phyloP scores from a whole-genome alignment of 2,888 invertebrate genomes.

The Tillus elongatus region DNA sequence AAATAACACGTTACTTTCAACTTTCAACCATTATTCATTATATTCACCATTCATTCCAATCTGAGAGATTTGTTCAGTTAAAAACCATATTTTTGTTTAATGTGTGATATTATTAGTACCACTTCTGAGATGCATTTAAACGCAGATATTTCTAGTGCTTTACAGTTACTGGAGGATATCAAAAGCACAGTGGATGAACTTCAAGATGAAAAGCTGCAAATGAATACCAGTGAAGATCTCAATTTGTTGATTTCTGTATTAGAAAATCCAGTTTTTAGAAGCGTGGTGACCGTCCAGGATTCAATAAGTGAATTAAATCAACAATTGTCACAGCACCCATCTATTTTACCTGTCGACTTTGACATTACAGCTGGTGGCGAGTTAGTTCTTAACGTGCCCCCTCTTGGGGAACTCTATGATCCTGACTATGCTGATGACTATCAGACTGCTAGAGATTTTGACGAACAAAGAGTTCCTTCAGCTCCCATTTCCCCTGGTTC shows the following conservation, averaged over 20 bases:
- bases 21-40: no score
- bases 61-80: no score
- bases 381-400: constrained; percentile 55
- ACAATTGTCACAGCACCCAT: constrained; percentile 83
- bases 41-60: no score
- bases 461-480: constrained; percentile 71
- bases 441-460: constrained; percentile 48
- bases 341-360: constrained; percentile 86
- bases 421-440: constrained; percentile 45
- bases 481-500: constrained; percentile 62
- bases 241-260: constrained; percentile 72
- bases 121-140: constrained; percentile 45
- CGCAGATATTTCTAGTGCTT: constrained; percentile 78
- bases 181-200: constrained; percentile 77
- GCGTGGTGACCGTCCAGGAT: constrained; percentile 85
- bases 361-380: constrained; percentile 75
- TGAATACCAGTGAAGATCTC: constrained; percentile 66
- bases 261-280: constrained; percentile 84
- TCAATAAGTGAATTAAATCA: constrained; percentile 79
- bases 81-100: no score
- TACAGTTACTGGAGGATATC: constrained; percentile 81
- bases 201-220: constrained; percentile 73
- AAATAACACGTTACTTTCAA: no score
- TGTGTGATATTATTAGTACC: no score
- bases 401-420: constrained; percentile 48